These are phyloP conservation scores for Mya arenaria DNA, from an alignment of 1,140 invertebrate genomes.

Conservation along the genomic window DNA sequence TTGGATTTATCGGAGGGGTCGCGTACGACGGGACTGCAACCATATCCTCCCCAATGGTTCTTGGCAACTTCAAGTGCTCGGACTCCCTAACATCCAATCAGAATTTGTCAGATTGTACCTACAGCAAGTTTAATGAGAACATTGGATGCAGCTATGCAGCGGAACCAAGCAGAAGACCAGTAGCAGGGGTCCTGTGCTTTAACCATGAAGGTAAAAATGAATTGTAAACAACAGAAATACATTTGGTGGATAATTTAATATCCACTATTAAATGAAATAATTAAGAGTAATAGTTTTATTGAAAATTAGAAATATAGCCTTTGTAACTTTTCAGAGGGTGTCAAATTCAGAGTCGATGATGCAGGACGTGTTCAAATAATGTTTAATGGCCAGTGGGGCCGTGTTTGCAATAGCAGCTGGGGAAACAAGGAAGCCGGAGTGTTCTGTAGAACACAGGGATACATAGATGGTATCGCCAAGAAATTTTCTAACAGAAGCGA, in stretches of 20 bases:
- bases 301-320: not conserved
- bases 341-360: conserved; percentile 47
- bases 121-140: conserved; percentile 57
- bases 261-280: too few relatives aligned
- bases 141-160: conserved; percentile 49
- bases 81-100: conserved; percentile 16
- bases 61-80: conserved; percentile 60
- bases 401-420: conserved; percentile 65
- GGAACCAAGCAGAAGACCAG: conserved; percentile 3
- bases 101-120: conserved; percentile 53
- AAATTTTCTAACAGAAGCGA: conserved; percentile 12
- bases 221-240: not conserved
- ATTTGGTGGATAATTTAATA: not conserved
- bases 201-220: conserved; percentile 52
- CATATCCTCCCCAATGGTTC: conserved; percentile 42
- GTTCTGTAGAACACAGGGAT: conserved; percentile 67
- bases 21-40: conserved; percentile 39
- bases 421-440: conserved; percentile 59
- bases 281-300: too few relatives aligned
- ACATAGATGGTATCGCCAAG: conserved; percentile 53
- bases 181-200: conserved; percentile 62
- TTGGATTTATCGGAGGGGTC: conserved; percentile 56
- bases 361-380: conserved; percentile 82
- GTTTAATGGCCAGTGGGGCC: conserved; percentile 68
- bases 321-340: conserved; percentile 40